phyloP scores from a whole-genome alignment of 2,797 vertebrate species.

The Lutjanus campechanus region DNA sequence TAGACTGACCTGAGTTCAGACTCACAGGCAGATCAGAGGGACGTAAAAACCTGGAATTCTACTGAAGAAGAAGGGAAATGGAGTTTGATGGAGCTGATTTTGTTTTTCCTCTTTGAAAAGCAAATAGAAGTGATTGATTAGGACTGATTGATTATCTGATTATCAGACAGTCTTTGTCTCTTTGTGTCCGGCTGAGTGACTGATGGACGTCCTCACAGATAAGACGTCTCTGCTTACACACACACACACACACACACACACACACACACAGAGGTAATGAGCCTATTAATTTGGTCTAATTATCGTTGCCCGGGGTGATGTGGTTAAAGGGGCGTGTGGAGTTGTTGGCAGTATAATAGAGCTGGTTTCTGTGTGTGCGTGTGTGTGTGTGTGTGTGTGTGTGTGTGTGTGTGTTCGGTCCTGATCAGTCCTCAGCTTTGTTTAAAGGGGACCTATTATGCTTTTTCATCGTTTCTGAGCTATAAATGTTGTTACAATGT shows the following conservation, averaged over 20 bases:
- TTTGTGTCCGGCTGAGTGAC: background rate
- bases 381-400: background rate
- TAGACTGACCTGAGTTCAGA: background rate
- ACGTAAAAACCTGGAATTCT: background rate
- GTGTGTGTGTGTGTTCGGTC: background rate
- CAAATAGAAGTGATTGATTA: too few relatives aligned
- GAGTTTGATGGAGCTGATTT: too few relatives aligned
- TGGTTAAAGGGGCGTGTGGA: constrained; percentile 26
- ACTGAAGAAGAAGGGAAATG: background rate
- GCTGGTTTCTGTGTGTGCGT: background rate
- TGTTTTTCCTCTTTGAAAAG: too few relatives aligned
- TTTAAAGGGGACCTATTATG: too few relatives aligned
- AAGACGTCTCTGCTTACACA: background rate
- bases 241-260: constrained; percentile 18
- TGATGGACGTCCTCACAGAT: background rate
- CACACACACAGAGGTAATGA: constrained; percentile 34
- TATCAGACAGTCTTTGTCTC: too few relatives aligned
- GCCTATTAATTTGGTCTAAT: constrained; percentile 42
- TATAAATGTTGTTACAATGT: too few relatives aligned
- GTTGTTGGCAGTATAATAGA: constrained; percentile 3
- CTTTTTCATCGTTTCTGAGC: too few relatives aligned
- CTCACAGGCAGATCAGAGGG: background rate
- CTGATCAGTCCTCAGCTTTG: too few relatives aligned
- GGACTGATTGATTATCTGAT: too few relatives aligned
- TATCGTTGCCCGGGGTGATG: constrained; percentile 25